Conservation (phyloP, 2,797 vertebrate species). For the Phrynocephalus forsythii region DNA sequence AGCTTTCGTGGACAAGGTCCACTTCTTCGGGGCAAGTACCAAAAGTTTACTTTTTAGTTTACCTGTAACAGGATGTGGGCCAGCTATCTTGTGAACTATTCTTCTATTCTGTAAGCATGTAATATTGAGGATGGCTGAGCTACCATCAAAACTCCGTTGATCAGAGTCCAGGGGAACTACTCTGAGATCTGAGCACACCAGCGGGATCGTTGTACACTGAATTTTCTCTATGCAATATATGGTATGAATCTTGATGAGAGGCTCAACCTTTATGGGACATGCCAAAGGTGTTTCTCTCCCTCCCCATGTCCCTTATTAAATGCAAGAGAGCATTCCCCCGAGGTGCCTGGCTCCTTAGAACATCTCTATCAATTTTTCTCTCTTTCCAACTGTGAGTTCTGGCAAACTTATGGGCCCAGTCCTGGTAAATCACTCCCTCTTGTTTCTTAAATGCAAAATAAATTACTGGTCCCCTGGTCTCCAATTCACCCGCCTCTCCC, state of each 20-base stretch:
- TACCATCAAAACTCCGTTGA: slow-evolving; percentile 74
- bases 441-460: slow-evolving; percentile 28
- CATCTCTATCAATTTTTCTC: slow-evolving; percentile 69
- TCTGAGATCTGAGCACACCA: slow-evolving; percentile 70
- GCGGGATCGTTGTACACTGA: slow-evolving; percentile 64
- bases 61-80: background rate
- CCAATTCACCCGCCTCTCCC: background rate
- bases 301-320: slow-evolving; percentile 71
- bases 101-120: slow-evolving; percentile 61
- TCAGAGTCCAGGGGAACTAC: slow-evolving; percentile 76
- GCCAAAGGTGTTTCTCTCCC: slow-evolving; percentile 73
- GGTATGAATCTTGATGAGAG: slow-evolving; percentile 74
- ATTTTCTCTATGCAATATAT: slow-evolving; percentile 72
- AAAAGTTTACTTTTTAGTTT: slow-evolving; percentile 29
- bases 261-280: slow-evolving; percentile 72
- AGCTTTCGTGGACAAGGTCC: no score
- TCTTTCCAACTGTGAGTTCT: slow-evolving; percentile 22
- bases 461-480: slow-evolving; percentile 14
- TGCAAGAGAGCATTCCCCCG: slow-evolving; percentile 49
- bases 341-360: slow-evolving; percentile 53
- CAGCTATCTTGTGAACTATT: slow-evolving; percentile 60
- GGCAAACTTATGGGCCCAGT: slow-evolving; percentile 42
- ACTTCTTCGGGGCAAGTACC: no score
- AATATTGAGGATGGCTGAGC: slow-evolving; percentile 71
- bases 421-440: slow-evolving; percentile 43